A percentile compares a stretch with the other conserved stretches of the same genome.
Conservation (phyloP, 35 echinoderm and acorn worm species). For the Ophiothrix spiculata region DNA sequence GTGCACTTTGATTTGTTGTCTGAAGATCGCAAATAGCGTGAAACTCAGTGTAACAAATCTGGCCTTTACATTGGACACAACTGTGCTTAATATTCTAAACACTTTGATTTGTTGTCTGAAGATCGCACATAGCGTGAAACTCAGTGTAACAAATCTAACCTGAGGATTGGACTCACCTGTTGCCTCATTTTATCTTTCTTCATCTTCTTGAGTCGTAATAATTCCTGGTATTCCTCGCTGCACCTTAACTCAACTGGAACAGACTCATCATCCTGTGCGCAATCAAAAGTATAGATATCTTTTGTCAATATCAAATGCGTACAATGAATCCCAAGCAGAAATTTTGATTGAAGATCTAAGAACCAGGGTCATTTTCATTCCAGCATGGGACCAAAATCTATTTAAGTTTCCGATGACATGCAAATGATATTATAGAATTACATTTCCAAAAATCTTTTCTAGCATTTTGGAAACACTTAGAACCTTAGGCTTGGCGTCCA, state of each 20-base stretch:
- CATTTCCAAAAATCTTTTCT: no score
- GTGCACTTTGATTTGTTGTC: neutral
- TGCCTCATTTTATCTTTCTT: slow-evolving; percentile 65
- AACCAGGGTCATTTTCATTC: no score
- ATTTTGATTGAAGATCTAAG: no score
- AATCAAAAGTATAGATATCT: slow-evolving; percentile 27
- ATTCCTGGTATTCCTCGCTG: slow-evolving; percentile 77
- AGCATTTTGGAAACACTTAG: no score
- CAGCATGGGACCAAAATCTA: no score
- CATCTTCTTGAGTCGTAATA: slow-evolving; percentile 61
- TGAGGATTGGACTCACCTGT: slow-evolving; percentile 46
- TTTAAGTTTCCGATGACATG: no score
- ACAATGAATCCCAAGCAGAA: no score
- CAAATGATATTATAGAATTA: no score
- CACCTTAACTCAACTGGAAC: slow-evolving; percentile 64
- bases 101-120: neutral
- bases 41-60: neutral
- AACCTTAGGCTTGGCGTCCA: no score
- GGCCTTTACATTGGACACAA: neutral
- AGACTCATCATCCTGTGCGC: slow-evolving; percentile 70
- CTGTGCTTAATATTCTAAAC: neutral
- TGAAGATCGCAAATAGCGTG: neutral
- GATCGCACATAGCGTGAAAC: no score
- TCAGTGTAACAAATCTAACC: neutral
- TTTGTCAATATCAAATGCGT: no score